Evolutionary conservation across 2,113 vertebrate species (phyloP).

Genomic region (Apaloderma vittatum): DNA sequence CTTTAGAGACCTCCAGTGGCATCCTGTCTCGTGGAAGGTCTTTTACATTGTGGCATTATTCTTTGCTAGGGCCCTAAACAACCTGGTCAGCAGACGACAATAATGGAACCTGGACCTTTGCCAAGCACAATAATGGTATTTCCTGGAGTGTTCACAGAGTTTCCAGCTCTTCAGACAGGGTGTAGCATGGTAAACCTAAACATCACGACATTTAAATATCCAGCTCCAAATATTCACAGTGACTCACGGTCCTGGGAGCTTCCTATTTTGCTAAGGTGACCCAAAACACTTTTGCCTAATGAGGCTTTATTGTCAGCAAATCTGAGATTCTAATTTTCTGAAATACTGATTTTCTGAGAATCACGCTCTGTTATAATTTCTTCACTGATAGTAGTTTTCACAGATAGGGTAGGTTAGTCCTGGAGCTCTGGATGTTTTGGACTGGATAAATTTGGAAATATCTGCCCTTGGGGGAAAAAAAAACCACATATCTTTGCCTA

Average conservation of each 20-base stretch:
- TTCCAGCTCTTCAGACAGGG: conserved; percentile 47
- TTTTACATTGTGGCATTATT: neutral
- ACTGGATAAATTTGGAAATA: neutral
- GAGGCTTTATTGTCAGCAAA: neutral
- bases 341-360: neutral
- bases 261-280: neutral
- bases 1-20: neutral
- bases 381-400: neutral
- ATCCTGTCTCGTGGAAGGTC: neutral
- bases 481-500: neutral
- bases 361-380: neutral
- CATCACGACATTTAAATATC: neutral
- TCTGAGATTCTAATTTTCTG: neutral
- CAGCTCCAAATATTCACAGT: neutral
- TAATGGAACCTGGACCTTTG: neutral
- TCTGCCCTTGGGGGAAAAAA: neutral
- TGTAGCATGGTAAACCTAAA: neutral
- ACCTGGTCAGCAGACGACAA: neutral
- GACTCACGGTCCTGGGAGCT: neutral
- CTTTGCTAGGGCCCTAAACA: neutral
- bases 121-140: conserved; percentile 19
- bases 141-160: conserved; percentile 45
- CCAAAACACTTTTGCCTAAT: neutral
- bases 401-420: fast-evolving
- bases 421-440: neutral